Base-by-base conservation (phyloP, 2,888 invertebrate species). In the Stegana nigrithorax region DNA sequence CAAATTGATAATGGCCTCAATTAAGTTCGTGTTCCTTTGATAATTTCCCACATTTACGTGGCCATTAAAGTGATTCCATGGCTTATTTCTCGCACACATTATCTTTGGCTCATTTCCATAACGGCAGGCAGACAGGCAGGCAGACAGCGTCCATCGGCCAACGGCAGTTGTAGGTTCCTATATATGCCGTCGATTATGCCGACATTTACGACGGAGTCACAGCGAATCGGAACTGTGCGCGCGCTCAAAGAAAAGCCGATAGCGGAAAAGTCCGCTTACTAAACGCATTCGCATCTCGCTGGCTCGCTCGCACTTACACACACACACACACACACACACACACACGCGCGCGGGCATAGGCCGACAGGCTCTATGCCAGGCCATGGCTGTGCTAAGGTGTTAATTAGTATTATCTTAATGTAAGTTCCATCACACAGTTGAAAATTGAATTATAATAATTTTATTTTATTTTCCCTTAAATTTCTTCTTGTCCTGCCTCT, bases 351-450 rank as follows among this genome's bases (percentile, higher is more conserved):
- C n/a, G n/a, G n/a, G n/a, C n/a, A n/a, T n/a, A n/a, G n/a, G n/a
- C n/a, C n/a, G n/a, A n/a, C n/a, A n/a, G n/a, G n/a, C n/a, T n/a
- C n/a, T n/a, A n/a, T 14, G 42, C 14, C 32, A 21, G 14, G 45
- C 53, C 61, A 19, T 23, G 23, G 62, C 62, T 29, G 60, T 67
- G 50, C 61, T 67, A 69, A 80, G 81, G 78, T 74, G 81, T 78
- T 80, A 81, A 79, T 78, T 81, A 75, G 68, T 69, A 70, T 78
- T 76, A 79, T 79, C 78, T 79, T 75, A 79, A 79, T 81, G 78
- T 68, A 70, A 78, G 80, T 76, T 76, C 78, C 76, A 74, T 71
- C 74, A 75, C 72, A 77, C 74, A 74, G 76, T 81, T 55, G 72
- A 75, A 73, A 78, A 69, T 73, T 76, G 71, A 76, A 80, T 81